phyloP scores from a whole-genome alignment of 2,888 invertebrate genomes.

The Blera fallax region DNA sequence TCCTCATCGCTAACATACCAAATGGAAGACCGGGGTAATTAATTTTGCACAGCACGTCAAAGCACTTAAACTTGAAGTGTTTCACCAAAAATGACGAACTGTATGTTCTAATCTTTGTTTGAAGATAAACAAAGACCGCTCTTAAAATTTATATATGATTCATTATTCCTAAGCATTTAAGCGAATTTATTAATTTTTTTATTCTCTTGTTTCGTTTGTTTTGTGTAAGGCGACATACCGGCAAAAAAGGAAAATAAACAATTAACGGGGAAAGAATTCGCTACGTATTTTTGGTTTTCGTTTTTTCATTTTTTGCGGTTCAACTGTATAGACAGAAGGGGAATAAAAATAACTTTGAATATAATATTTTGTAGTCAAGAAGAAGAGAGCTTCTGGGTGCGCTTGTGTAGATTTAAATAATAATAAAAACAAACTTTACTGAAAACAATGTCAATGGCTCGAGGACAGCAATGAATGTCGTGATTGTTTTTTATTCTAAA shows the following conservation, averaged over 20 bases:
- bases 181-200: not conserved
- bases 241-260: conserved; percentile 13
- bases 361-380: not conserved
- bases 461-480: not conserved
- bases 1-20: not conserved
- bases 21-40: not conserved
- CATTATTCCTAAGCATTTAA: not conserved
- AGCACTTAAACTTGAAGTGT: not conserved
- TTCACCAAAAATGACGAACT: not conserved
- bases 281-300: not conserved
- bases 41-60: not conserved
- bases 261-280: not conserved
- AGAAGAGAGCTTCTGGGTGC: not conserved
- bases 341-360: conserved; percentile 7
- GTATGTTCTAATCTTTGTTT: not conserved
- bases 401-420: not conserved
- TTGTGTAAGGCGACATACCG: not conserved
- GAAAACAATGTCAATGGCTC: not conserved
- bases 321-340: not conserved
- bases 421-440: not conserved
- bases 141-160: not conserved
- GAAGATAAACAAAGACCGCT: not conserved
- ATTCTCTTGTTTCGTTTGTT: not conserved
- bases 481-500: no score
- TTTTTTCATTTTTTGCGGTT: not conserved